Conservation (phyloP, 2,797 vertebrate genomes). For the Philypnodon macrostomus region DNA sequence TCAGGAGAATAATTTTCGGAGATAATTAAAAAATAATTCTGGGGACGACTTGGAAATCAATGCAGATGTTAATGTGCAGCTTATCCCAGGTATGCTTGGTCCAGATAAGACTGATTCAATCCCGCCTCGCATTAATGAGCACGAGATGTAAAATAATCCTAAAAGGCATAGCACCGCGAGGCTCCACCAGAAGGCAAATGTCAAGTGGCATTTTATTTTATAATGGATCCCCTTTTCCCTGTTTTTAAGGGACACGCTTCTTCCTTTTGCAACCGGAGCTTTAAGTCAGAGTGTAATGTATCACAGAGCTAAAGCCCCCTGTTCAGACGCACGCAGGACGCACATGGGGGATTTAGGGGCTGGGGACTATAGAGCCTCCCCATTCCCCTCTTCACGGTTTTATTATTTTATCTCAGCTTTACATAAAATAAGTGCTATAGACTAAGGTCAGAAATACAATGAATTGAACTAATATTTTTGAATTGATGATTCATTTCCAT, state of each 20-base stretch:
- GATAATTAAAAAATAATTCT: constrained; percentile 75
- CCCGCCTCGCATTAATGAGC: constrained; percentile 78
- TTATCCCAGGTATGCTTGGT: constrained; percentile 70
- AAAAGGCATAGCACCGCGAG: constrained; percentile 76
- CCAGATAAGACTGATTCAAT: constrained; percentile 80
- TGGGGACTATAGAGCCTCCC: constrained; percentile 35
- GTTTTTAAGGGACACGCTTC: constrained; percentile 44
- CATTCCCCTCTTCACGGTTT: constrained; percentile 29
- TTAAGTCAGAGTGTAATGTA: constrained; percentile 48
- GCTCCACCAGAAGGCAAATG: constrained; percentile 81
- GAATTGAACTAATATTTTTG: neutral
- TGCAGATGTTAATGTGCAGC: constrained; percentile 74
- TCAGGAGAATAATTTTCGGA: constrained; percentile 37
- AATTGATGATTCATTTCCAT: no score
- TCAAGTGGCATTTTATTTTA: constrained; percentile 80
- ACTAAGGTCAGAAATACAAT: neutral
- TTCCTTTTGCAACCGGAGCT: constrained; percentile 64
- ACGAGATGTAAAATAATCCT: constrained; percentile 80
- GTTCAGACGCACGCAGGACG: constrained; percentile 16
- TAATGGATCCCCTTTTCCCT: constrained; percentile 46
- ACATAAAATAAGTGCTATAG: neutral
- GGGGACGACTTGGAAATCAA: constrained; percentile 72
- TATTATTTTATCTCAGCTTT: neutral
- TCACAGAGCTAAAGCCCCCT: constrained; percentile 37
- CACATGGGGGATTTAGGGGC: constrained; percentile 31